Conservation (phyloP, 2,888 invertebrate genomes). For the Eledone cirrhosa region DNA sequence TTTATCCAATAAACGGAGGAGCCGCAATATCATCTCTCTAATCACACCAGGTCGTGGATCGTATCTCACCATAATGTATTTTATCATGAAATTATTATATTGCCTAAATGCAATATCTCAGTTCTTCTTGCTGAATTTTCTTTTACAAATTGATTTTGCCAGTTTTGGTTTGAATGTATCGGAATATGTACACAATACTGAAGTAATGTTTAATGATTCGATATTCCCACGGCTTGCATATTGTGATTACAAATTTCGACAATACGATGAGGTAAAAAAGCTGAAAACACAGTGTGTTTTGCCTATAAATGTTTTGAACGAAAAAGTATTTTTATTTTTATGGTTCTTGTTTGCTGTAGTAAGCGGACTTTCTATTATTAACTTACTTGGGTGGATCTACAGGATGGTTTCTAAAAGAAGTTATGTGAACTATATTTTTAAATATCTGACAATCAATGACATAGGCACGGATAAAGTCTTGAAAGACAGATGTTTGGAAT, state of each 20-base stretch:
- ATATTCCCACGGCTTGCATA: constrained; percentile 57
- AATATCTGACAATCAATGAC: constrained; percentile 11
- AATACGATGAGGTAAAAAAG: constrained; percentile 52
- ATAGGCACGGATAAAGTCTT: neutral
- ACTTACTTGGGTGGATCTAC: constrained; percentile 29
- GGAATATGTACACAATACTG: neutral
- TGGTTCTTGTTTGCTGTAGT: constrained; percentile 60
- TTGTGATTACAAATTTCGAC: constrained; percentile 58
- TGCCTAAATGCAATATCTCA: constrained; percentile 54
- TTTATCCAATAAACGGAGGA: constrained; percentile 51
- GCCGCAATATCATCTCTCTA: constrained; percentile 48
- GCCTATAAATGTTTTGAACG: constrained; percentile 61
- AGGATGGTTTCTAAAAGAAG: constrained; percentile 8
- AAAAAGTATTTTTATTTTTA: constrained; percentile 59
- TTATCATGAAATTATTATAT: constrained; percentile 55
- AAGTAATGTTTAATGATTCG: constrained; percentile 38
- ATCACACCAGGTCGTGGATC: constrained; percentile 53
- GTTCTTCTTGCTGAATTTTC: constrained; percentile 58
- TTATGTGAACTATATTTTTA: constrained; percentile 15
- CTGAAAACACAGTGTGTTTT: constrained; percentile 60
- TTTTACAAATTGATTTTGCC: constrained; percentile 57
- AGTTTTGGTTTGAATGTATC: constrained; percentile 53
- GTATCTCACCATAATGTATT: constrained; percentile 55
- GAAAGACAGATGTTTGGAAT: neutral
- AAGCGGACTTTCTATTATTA: constrained; percentile 43